These are phyloP conservation scores for Aplidium turbinatum DNA, from an alignment of 23 tunicate genomes.

Conservation along the genomic window DNA sequence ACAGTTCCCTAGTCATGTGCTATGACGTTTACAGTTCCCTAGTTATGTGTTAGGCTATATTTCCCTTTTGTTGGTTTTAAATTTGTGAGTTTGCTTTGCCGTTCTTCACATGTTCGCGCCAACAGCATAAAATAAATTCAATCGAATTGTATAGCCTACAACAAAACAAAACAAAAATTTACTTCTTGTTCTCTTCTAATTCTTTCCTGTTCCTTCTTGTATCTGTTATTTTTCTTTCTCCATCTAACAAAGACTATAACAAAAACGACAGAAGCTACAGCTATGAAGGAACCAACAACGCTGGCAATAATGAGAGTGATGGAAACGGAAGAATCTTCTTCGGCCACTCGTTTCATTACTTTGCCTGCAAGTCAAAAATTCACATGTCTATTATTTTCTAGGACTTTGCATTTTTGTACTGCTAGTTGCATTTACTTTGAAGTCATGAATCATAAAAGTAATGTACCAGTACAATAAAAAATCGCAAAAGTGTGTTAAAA, in stretches of 20 bases:
- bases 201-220: slow-evolving; percentile 46
- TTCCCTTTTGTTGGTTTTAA: too few relatives aligned
- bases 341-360: background rate
- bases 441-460: too few relatives aligned
- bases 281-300: slow-evolving; percentile 31
- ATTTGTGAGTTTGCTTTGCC: too few relatives aligned
- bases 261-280: slow-evolving; percentile 37
- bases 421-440: too few relatives aligned
- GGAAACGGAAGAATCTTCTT: background rate
- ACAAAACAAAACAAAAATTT: background rate
- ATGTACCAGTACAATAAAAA: too few relatives aligned
- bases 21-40: background rate
- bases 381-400: too few relatives aligned
- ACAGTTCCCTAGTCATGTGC: background rate
- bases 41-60: too few relatives aligned
- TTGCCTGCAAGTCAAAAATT: too few relatives aligned
- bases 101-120: too few relatives aligned
- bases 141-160: background rate
- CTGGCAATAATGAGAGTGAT: slow-evolving; percentile 7
- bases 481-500: too few relatives aligned
- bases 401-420: too few relatives aligned
- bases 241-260: slow-evolving; percentile 15
- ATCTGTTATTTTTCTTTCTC: slow-evolving; percentile 36
- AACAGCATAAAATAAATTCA: too few relatives aligned
- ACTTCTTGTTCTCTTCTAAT: slow-evolving; percentile 33